Evolutionary conservation across 2,888 invertebrate genomes (phyloP).

Genomic region (Morpho achilles): DNA sequence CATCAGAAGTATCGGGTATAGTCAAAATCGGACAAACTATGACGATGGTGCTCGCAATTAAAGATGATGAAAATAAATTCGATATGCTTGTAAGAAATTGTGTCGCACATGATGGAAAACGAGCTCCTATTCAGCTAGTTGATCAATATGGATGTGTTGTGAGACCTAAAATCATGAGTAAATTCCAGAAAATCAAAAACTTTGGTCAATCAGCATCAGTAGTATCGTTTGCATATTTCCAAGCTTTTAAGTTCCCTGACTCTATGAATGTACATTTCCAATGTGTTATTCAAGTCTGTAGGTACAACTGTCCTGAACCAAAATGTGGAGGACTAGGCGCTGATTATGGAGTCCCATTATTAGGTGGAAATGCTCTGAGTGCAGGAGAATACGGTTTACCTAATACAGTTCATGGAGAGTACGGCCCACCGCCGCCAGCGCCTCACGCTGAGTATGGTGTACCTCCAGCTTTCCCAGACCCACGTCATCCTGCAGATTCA

Average conservation of each 20-base stretch:
- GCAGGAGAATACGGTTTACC: slow-evolving; percentile 83
- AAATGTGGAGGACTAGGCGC: slow-evolving; percentile 87
- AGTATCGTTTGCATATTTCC: slow-evolving; percentile 97
- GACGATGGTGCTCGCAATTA: slow-evolving; percentile 97
- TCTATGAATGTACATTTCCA: slow-evolving; percentile 99
- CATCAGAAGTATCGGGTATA: slow-evolving; percentile 96
- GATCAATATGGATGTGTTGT: slow-evolving; percentile 97
- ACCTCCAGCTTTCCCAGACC: slow-evolving; percentile 91
- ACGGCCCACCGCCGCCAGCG: slow-evolving; percentile 83
- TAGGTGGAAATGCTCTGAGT: slow-evolving; percentile 80
- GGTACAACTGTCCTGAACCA: slow-evolving; percentile 95
- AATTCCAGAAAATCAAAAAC: slow-evolving; percentile 97
- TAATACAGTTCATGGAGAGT: slow-evolving; percentile 80
- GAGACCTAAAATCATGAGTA: slow-evolving; percentile 95
- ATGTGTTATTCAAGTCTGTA: slow-evolving; percentile 96
- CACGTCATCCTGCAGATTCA: slow-evolving; percentile 91
- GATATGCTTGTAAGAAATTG: slow-evolving; percentile 97
- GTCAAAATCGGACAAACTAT: slow-evolving; percentile 97
- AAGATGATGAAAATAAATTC: slow-evolving; percentile 97
- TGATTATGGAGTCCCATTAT: slow-evolving; percentile 83
- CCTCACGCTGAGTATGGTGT: slow-evolving; percentile 84
- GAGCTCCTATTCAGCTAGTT: slow-evolving; percentile 94
- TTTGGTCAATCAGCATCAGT: slow-evolving; percentile 96
- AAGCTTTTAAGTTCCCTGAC: slow-evolving; percentile 97
- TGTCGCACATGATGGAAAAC: slow-evolving; percentile 96